Evolutionary conservation across 2,888 invertebrate genomes (phyloP).

Genomic region (Dermolepida albohirtum): DNA sequence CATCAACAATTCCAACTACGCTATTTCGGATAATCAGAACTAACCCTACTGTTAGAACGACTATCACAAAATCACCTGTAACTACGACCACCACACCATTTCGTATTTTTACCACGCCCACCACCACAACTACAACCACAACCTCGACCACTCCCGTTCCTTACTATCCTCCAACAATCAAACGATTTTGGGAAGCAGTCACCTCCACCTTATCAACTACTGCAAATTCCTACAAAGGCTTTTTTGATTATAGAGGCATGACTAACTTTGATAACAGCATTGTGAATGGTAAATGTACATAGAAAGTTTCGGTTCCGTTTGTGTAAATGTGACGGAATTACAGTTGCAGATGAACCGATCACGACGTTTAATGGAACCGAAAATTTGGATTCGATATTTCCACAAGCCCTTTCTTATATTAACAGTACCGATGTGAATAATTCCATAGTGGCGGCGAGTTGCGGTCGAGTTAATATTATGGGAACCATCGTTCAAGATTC

Average conservation of each 20-base stretch:
- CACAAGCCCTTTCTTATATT: slow-evolving; percentile 56
- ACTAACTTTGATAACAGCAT: slow-evolving; percentile 60
- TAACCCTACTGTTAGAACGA: slow-evolving; percentile 58
- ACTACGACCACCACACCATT: slow-evolving; percentile 55
- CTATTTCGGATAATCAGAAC: slow-evolving; percentile 66
- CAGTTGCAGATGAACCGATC: slow-evolving; percentile 48
- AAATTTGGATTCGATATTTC: slow-evolving; percentile 57
- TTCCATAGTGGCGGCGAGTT: slow-evolving; percentile 68
- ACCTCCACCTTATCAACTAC: slow-evolving; percentile 49
- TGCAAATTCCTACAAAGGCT: slow-evolving; percentile 54
- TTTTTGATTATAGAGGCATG: slow-evolving; percentile 64
- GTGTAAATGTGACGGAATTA: slow-evolving; percentile 8
- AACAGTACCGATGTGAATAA: slow-evolving; percentile 46
- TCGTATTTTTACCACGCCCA: slow-evolving; percentile 57
- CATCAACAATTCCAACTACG: slow-evolving; percentile 63
- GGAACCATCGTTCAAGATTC: slow-evolving; percentile 92
- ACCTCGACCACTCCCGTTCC: slow-evolving; percentile 55
- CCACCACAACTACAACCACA: slow-evolving; percentile 50
- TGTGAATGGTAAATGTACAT: slow-evolving; percentile 56
- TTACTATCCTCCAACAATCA: slow-evolving; percentile 57
- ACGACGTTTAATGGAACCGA: slow-evolving; percentile 49
- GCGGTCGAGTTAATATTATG: slow-evolving; percentile 90
- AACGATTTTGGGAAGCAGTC: slow-evolving; percentile 59
- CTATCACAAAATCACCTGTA: slow-evolving; percentile 54
- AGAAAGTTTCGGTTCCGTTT: background rate